Evolutionary conservation across 2,113 vertebrate genomes (phyloP).

Genomic region (Brachypodius melanocephalos): DNA sequence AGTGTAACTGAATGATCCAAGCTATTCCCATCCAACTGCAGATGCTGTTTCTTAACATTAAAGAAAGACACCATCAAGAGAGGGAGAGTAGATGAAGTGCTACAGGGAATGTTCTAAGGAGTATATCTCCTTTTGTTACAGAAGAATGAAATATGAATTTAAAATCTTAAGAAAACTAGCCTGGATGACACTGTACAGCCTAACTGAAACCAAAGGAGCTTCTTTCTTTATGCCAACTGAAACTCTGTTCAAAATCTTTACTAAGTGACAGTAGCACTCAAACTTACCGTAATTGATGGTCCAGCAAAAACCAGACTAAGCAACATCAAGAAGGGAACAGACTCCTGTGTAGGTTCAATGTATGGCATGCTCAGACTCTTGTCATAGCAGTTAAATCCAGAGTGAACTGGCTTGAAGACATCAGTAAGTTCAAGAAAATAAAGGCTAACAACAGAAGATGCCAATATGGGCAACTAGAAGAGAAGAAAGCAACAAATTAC

Average conservation of each 20-base stretch:
- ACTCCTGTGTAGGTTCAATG: constrained; percentile 91
- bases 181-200: neutral
- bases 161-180: neutral
- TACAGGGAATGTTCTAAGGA: neutral
- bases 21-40: neutral
- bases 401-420: constrained; percentile 93
- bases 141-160: neutral
- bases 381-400: constrained; percentile 94
- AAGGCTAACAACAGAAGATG: constrained; percentile 94
- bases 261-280: neutral
- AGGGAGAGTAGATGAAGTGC: neutral
- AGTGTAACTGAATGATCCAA: neutral
- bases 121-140: neutral
- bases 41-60: neutral
- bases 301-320: constrained; percentile 93
- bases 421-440: constrained; percentile 98
- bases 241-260: neutral
- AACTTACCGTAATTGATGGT: constrained; percentile 89
- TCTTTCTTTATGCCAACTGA: neutral
- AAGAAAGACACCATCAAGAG: neutral
- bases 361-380: constrained; percentile 95
- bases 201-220: neutral
- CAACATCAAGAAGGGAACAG: constrained; percentile 92
- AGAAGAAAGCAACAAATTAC: constrained; percentile 31
- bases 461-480: constrained; percentile 90